Percentiles rank a stretch among this genome's conserved stretches.
These are phyloP conservation scores for Acrobasis consociella DNA, from an alignment of 2,888 invertebrate genomes.

Conservation along the genomic window DNA sequence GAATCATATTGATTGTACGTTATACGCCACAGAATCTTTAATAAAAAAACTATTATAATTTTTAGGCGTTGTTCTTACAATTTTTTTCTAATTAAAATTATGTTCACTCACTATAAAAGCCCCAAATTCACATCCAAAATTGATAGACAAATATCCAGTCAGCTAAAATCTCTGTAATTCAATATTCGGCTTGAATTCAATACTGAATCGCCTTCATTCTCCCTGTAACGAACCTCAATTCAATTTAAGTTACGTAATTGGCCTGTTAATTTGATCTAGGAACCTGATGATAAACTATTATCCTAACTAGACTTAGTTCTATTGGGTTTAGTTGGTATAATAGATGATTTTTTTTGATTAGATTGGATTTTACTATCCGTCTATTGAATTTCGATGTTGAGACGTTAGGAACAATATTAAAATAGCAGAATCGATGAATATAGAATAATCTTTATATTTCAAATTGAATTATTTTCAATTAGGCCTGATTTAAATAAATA, in stretches of 20 bases:
- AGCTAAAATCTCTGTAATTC: constrained; percentile 10
- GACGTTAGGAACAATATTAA: neutral
- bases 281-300: neutral
- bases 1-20: too few relatives aligned
- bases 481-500: too few relatives aligned
- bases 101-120: too few relatives aligned
- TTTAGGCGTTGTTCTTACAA: too few relatives aligned
- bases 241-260: constrained; percentile 6
- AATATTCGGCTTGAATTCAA: constrained; percentile 2
- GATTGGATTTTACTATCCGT: neutral
- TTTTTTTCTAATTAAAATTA: too few relatives aligned
- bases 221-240: constrained; percentile 8
- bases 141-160: constrained; percentile 7
- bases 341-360: too few relatives aligned
- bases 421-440: too few relatives aligned
- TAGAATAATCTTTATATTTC: too few relatives aligned
- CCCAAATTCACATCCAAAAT: constrained; percentile 20
- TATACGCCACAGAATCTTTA: too few relatives aligned
- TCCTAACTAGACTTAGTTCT: neutral
- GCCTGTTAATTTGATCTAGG: neutral
- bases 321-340: neutral
- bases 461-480: too few relatives aligned
- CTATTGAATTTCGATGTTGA: neutral
- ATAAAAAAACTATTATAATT: too few relatives aligned
- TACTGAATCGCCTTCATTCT: constrained; percentile 10